Conservation (phyloP, 2,888 invertebrate genomes). For the Emmelina monodactyla region DNA sequence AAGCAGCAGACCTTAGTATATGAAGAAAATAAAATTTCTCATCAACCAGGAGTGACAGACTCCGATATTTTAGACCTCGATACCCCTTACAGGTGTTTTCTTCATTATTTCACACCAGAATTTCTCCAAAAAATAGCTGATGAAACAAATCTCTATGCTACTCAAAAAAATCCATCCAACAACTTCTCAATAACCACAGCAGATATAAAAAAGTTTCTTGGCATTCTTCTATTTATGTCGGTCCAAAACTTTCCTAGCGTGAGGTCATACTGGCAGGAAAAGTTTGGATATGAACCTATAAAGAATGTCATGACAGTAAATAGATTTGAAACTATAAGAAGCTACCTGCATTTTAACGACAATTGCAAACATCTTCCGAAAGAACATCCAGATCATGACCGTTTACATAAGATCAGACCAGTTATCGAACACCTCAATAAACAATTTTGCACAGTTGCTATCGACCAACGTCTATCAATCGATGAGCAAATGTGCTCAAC, state of each 20-base stretch:
- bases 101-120: conserved; percentile 12
- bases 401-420: conserved; percentile 19
- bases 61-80: too few species aligned
- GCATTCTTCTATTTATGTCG: conserved; percentile 20
- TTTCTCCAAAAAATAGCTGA: conserved; percentile 6
- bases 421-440: conserved; percentile 21
- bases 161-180: conserved; percentile 14
- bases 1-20: conserved; percentile 23
- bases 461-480: conserved; percentile 21
- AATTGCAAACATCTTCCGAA: conserved; percentile 20
- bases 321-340: conserved; percentile 20
- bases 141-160: conserved; percentile 13
- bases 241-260: conserved; percentile 18
- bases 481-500: too few species aligned
- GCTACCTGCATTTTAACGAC: conserved; percentile 20
- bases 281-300: conserved; percentile 19
- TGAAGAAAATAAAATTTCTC: too few species aligned
- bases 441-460: conserved; percentile 21
- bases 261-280: conserved; percentile 19
- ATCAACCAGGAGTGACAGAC: too few species aligned
- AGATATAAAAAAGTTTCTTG: conserved; percentile 16
- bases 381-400: conserved; percentile 16
- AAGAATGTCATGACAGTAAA: conserved; percentile 19
- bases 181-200: conserved; percentile 9
- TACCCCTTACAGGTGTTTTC: too few species aligned